phyloP scores from a whole-genome alignment of 2,797 vertebrate species.

The Morus bassanus region DNA sequence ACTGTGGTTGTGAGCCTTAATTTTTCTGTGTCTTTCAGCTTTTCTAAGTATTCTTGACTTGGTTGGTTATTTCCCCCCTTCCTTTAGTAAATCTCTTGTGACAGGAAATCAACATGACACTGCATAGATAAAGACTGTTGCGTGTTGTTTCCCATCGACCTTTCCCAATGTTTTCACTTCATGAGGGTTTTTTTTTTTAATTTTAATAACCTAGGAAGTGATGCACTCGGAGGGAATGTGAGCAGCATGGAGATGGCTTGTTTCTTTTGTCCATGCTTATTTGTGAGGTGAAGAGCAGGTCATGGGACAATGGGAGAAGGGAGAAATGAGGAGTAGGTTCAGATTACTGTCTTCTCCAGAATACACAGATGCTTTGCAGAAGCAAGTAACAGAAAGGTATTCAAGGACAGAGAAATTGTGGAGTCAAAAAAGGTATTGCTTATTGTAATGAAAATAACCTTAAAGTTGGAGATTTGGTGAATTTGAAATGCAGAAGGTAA shows the following conservation, averaged over 20 bases:
- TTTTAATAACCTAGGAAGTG: not conserved
- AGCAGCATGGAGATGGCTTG: not conserved
- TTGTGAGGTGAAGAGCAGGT: not conserved
- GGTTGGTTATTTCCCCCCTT: not conserved
- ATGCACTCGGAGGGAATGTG: rapidly evolving
- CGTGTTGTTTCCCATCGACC: not conserved
- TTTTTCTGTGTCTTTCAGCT: slow-evolving; percentile 18
- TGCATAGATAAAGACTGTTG: too few species aligned
- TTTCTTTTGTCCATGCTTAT: not conserved
- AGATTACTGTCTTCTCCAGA: not conserved
- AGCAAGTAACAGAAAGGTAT: not conserved
- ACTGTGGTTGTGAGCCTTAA: not conserved
- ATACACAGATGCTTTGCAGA: not conserved
- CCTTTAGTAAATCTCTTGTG: not conserved
- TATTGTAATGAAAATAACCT: not conserved
- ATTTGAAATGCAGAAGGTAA: not conserved
- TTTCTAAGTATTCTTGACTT: not conserved
- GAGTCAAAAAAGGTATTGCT: not conserved
- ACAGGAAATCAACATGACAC: not conserved
- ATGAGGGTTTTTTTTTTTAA: not conserved
- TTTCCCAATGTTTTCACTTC: not conserved
- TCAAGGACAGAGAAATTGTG: not conserved
- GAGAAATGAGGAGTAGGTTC: not conserved
- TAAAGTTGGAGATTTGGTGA: not conserved
- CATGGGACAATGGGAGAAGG: not conserved